Base-by-base conservation (phyloP, 2,888 invertebrate species). In the Bhutanitis thaidina region DNA sequence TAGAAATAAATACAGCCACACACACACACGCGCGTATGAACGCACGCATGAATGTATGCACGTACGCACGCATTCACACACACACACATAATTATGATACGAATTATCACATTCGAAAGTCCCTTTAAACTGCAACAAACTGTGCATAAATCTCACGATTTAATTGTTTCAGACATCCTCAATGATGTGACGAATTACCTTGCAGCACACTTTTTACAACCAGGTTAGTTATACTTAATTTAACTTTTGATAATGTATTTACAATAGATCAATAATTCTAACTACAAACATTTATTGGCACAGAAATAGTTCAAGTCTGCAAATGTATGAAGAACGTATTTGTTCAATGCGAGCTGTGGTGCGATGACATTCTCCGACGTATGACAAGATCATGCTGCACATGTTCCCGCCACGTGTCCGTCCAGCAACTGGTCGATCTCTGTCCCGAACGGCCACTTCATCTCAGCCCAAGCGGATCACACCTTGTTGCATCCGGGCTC, bases 291-390 rank as follows among this genome's bases (percentile, higher is more conserved):
- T 30, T 46, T 39, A 32, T 46, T 34, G 47, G 54, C 57, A 40
- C 70, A 86, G 87, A 69, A 43, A 56, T 77, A 1, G 72, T 82
- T 27, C 71, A 78, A 65, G 78, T 86, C 14, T 88, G 86, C 75
- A 84, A 82, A 55, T 88, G 87, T 60, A 80, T 79, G 81, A 86
- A 85, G 62, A 84, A 77, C 55, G 84, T 80, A 35, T 79, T 80
- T 57, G 81, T 86, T 8, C 87, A 88, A 60, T 87, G 88, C 61
- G 87, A 87, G 59, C 57, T 87, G 52, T 83, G 86, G 83, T 79
- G 81, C 59, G 85, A 85, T 39, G 86, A 85, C 64, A 83, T 81
- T 15, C 56, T 86, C 34, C 74, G 84, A 4, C 77, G 73, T 16
- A 75, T 82, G 43, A 59, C 71, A 1, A 70, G 70, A n/a, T 84